Conservation (phyloP, 2,888 invertebrate species). For the Creontiades dilutus region DNA sequence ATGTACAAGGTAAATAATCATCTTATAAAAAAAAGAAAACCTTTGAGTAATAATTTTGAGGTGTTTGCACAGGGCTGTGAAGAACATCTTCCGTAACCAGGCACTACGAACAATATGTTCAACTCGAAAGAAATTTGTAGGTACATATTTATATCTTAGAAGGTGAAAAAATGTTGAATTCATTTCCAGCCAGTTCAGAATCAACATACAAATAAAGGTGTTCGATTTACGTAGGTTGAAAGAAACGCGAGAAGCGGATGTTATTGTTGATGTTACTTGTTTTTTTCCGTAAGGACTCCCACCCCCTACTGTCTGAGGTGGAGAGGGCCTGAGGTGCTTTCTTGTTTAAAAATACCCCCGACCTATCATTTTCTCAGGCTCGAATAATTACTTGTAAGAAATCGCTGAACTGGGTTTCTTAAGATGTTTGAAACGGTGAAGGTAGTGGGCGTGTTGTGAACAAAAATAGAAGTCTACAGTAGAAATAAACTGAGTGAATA, state of each 20-base stretch:
- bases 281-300: constrained; percentile 1
- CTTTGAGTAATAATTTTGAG: too few species aligned
- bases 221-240: neutral
- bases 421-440: constrained; percentile 7
- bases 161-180: too few species aligned
- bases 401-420: constrained; percentile 46
- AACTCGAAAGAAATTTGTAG: too few species aligned
- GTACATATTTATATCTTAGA: too few species aligned
- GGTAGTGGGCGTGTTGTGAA: constrained; percentile 64
- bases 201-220: neutral
- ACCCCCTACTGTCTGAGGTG: neutral
- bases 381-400: constrained; percentile 50
- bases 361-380: neutral
- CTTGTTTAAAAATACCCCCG: constrained; percentile 24
- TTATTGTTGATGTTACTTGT: constrained; percentile 27
- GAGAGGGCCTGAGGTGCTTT: constrained; percentile 15
- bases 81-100: too few species aligned
- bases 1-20: too few species aligned
- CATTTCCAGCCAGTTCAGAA: too few species aligned
- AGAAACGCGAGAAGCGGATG: neutral
- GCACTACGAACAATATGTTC: too few species aligned
- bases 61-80: too few species aligned
- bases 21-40: too few species aligned
- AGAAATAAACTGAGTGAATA: constrained; percentile 65
- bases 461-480: constrained; percentile 64